Evolutionary conservation across 1,140 invertebrate genomes (phyloP), one percentile per base, ranked within the genome.

Genomic region (Drosophila azteca): DNA sequence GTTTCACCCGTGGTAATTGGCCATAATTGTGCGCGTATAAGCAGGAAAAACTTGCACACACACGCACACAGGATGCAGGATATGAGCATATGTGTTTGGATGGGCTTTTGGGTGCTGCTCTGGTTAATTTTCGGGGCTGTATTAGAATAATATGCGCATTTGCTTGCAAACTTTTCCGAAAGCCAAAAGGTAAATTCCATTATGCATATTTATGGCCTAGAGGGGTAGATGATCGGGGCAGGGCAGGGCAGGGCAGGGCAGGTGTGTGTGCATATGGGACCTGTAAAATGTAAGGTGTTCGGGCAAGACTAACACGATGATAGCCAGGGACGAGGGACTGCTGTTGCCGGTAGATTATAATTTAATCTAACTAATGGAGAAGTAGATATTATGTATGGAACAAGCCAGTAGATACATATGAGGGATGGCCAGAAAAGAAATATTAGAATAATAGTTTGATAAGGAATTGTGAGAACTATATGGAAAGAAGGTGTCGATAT

Each of bases 81-180:
- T 61, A 57, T 58, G 68, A 44, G 52, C 60, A 52, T 49, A 11
- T 11, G 35, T 11, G 35, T 35, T 2, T 35, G 31, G 8, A 8
- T 35, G 8, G 8, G 31, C 26, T 35, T 3, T 11, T 11, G 31
- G 31, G 8, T 35, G 61, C 58, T 66, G 61, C 54, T 59, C 61
- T 65, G 80, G 48, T 82, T 88, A 88, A 88, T 79, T 78, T 68
- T 82, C 43, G 11, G 35, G 60, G 45, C 67, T 88, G 76, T 83
- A 88, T 87, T 88, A 79, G 83, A 89, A 87, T 88, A 88, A 88
- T 88, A 61, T 88, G 62, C 64, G 55, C 79, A 87, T 87, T 87
- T 87, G 83, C 83, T 87, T 87, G 83, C 84, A 79, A 88, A 88
- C 79, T 88, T 88, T 89, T 79, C 78, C 68, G 72, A 73, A 73